Conservation (phyloP, 92 coral and sea anemone species). For the Palythoa heliodiscus region DNA sequence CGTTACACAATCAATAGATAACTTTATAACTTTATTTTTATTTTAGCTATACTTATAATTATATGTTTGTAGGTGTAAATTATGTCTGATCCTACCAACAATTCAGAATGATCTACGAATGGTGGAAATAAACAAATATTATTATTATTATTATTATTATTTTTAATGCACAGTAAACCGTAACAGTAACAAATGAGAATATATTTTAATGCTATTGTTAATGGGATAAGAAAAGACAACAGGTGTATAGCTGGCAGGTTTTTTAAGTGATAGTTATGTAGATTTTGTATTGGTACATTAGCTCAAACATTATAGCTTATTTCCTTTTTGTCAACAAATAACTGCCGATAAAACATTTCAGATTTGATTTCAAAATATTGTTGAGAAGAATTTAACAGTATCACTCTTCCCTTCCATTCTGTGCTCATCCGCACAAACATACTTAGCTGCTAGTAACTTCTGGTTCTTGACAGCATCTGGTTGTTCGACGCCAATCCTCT, state of each 20-base stretch:
- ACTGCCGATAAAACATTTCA: no score
- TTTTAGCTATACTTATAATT: no score
- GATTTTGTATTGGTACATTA: no score
- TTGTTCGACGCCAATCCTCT: slow-evolving; percentile 94
- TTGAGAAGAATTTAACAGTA: not conserved
- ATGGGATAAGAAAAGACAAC: not conserved
- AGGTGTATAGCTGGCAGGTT: not conserved
- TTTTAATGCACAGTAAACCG: not conserved
- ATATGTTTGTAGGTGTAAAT: no score
- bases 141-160: no score
- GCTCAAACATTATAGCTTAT: no score
- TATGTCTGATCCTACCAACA: no score
- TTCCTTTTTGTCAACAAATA: no score
- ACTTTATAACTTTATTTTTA: no score
- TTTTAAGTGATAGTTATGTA: no score
- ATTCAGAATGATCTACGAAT: no score
- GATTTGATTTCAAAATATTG: not conserved
- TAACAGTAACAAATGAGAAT: not conserved
- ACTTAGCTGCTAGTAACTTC: slow-evolving; percentile 94
- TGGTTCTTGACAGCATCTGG: slow-evolving; percentile 90
- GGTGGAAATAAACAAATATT: no score
- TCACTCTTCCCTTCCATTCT: not conserved
- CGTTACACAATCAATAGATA: not conserved
- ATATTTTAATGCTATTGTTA: not conserved
- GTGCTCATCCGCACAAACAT: slow-evolving; percentile 24